phyloP scores from a whole-genome alignment of 2,113 vertebrate genomes.

The Cynoglossus semilaevis region DNA sequence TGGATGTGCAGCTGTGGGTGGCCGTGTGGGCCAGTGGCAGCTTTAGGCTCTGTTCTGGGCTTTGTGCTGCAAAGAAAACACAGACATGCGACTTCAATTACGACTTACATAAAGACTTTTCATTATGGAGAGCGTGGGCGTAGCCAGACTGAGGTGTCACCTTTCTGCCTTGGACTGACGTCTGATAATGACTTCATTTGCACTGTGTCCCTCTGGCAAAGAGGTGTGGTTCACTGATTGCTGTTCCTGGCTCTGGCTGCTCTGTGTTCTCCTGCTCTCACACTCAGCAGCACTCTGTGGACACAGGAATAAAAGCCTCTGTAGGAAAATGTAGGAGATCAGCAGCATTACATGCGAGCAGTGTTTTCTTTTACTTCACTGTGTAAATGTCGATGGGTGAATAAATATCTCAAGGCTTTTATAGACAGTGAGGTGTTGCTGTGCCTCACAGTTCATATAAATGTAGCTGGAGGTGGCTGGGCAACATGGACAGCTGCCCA shows the following conservation, averaged over 20 bases:
- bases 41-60: slow-evolving; percentile 47
- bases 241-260: slow-evolving; percentile 49
- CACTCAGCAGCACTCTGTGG: slow-evolving; percentile 47
- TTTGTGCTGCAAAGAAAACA: slow-evolving; percentile 67
- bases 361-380: slow-evolving; percentile 15
- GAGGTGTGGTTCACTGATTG: slow-evolving; percentile 47
- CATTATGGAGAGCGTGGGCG: slow-evolving; percentile 48
- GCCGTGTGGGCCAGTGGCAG: slow-evolving; percentile 35
- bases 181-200: slow-evolving; percentile 57
- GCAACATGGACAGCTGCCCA: slow-evolving; percentile 48
- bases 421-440: slow-evolving; percentile 33
- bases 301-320: slow-evolving; percentile 22
- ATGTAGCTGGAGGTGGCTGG: slow-evolving; percentile 29
- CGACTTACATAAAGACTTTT: slow-evolving; percentile 60
- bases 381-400: slow-evolving; percentile 36
- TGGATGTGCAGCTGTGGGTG: slow-evolving; percentile 70
- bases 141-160: slow-evolving; percentile 57
- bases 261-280: slow-evolving; percentile 28
- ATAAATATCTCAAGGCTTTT: slow-evolving; percentile 42
- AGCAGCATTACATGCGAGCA: slow-evolving; percentile 18
- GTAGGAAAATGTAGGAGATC: slow-evolving; percentile 23
- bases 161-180: slow-evolving; percentile 63
- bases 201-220: slow-evolving; percentile 40
- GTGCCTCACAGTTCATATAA: slow-evolving; percentile 20
- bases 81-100: slow-evolving; percentile 65